Conservation (phyloP, 2,888 invertebrate species). For the Hipparchia sbordonii region DNA sequence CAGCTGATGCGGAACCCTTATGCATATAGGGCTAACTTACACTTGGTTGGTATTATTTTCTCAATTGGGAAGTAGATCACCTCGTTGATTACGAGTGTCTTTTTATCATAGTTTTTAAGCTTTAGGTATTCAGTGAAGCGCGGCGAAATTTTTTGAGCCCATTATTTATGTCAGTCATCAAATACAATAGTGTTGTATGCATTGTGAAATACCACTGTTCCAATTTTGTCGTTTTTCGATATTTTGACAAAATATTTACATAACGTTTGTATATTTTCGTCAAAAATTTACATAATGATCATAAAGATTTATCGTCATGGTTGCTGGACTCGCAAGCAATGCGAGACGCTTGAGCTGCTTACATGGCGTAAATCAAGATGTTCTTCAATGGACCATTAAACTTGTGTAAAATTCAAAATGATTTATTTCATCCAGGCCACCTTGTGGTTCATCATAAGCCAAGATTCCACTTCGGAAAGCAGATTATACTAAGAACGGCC, state of each 20-base stretch:
- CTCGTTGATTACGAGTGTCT: slow-evolving; percentile 75
- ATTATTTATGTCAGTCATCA: slow-evolving; percentile 58
- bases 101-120: slow-evolving; percentile 73
- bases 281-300: slow-evolving; percentile 26
- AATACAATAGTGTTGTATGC: slow-evolving; percentile 57
- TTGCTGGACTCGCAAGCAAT: slow-evolving; percentile 16
- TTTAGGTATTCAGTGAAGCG: slow-evolving; percentile 59
- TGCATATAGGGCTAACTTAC: not conserved
- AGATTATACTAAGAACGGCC: too few species aligned
- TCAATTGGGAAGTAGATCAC: slow-evolving; percentile 77
- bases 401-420: too few species aligned
- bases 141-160: slow-evolving; percentile 57
- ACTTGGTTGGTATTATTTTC: slow-evolving; percentile 63
- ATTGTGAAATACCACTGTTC: slow-evolving; percentile 51
- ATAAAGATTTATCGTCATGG: slow-evolving; percentile 28
- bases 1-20: slow-evolving; percentile 8
- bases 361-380: slow-evolving; percentile 21
- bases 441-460: too few species aligned
- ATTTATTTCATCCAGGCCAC: too few species aligned
- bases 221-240: slow-evolving; percentile 31
- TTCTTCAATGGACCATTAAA: slow-evolving; percentile 70
- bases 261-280: slow-evolving; percentile 26
- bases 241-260: slow-evolving; percentile 27
- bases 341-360: slow-evolving; percentile 23
- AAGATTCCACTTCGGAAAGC: slow-evolving; percentile 43